phyloP scores from a whole-genome alignment of 2,797 vertebrate genomes.

The Phrynocephalus guinanensis region DNA sequence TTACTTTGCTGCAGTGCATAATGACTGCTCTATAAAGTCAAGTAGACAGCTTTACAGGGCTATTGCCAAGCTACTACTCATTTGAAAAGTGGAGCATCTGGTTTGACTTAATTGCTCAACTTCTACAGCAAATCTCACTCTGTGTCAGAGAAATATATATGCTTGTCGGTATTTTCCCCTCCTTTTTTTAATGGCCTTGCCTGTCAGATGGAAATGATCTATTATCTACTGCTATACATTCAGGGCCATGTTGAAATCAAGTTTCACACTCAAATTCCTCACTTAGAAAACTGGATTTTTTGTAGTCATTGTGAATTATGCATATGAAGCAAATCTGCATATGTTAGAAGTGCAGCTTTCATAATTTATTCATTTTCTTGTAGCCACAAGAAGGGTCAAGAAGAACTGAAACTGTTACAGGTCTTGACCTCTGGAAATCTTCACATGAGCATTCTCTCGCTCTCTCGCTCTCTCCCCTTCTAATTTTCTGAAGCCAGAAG shows the following conservation, averaged over 20 bases:
- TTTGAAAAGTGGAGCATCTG: slow-evolving; percentile 57
- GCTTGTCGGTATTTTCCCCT: slow-evolving; percentile 11
- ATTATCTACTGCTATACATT: neutral
- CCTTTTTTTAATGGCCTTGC: neutral
- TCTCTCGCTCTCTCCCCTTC: neutral
- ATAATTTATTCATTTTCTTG: neutral
- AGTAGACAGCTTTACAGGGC: slow-evolving; percentile 56
- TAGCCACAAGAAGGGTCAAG: neutral
- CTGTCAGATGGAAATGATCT: slow-evolving; percentile 17
- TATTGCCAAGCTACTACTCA: slow-evolving; percentile 49
- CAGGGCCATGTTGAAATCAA: neutral
- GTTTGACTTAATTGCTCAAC: slow-evolving; percentile 66
- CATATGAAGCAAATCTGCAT: neutral
- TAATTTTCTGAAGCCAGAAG: too few relatives aligned
- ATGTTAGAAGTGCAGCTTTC: neutral
- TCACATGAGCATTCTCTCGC: neutral
- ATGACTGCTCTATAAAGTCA: slow-evolving; percentile 67
- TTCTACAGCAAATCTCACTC: slow-evolving; percentile 58
- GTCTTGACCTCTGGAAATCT: neutral
- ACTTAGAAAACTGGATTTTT: neutral
- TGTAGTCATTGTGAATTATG: neutral
- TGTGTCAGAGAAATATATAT: slow-evolving; percentile 50
- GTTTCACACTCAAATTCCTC: neutral
- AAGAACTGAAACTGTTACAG: neutral
- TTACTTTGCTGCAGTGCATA: slow-evolving; percentile 46